Evolutionary conservation across 2,888 invertebrate genomes (phyloP), one percentile per base, ranked within the genome.

Genomic region (Eumacrocentrus americanus): DNA sequence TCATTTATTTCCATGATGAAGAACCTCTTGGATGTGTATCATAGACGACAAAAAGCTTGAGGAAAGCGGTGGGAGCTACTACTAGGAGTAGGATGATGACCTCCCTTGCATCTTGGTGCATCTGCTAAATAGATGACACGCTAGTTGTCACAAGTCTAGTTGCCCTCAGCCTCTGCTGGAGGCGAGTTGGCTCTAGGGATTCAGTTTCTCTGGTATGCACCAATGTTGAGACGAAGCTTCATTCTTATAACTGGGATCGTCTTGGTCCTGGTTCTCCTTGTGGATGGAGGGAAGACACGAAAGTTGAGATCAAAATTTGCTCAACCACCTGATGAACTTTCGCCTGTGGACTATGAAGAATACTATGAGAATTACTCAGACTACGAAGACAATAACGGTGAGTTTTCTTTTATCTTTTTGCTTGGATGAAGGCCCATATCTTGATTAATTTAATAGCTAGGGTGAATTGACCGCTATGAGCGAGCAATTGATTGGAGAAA

Each of bases 81-180:
- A 63, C 56, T 60, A 59, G 35, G 54, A 67, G 64, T 57, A 64
- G 77, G 74, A 74, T 77, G 72, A 74, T 70, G 74, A 75, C 73
- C 74, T 75, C 71, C 70, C 72, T 61, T 69, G 65, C 65, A 67
- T 67, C 69, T 64, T 65, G 65, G 59, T 67, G 66, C 70, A 72
- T 75, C 76, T 74, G 72, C 69, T 76, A 75, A 74, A 75, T 74
- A 73, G 71, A 73, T 71, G 73, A 67, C 57, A 72, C 74, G 67
- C 60, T 58, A 65, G 68, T 66, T 70, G 67, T 63, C 61, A 66
- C 62, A 62, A 70, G 68, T 72, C 70, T 74, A 76, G 76, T 75
- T 68, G 69, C 34, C 70, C 68, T 73, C 71, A 72, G 75, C 68
- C 70, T 69, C 68, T 67, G 67, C 58, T 56, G 66, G 70, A 73